Conservation (phyloP, 2,113 vertebrate genomes). For the Rhabdornis inornatus region DNA sequence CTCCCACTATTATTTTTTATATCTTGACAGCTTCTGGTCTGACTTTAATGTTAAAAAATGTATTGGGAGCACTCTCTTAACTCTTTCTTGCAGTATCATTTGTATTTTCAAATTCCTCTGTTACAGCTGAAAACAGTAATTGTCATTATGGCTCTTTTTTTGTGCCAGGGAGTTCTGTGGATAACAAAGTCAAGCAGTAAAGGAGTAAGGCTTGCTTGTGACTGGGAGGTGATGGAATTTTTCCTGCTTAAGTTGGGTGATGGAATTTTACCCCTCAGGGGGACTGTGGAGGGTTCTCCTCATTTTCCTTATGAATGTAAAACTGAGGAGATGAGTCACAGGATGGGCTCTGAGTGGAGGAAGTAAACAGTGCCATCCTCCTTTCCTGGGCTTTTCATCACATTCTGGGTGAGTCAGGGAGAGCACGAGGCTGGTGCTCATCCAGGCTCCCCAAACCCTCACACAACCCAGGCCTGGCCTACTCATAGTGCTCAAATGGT, state of each 20-base stretch:
- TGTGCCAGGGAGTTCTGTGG: not conserved
- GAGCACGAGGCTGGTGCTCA: not conserved
- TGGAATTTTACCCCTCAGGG: not conserved
- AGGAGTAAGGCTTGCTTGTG: not conserved
- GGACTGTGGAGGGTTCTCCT: not conserved
- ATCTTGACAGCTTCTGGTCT: not conserved
- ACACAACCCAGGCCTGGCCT: not conserved
- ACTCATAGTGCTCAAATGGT: not conserved
- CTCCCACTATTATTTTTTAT: not conserved
- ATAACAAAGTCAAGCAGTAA: not conserved
- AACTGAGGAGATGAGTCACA: not conserved
- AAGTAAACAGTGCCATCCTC: conserved; percentile 19
- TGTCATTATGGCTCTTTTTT: not conserved
- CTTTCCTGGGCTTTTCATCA: not conserved
- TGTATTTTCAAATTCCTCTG: not conserved
- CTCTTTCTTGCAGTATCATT: not conserved
- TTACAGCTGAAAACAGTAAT: not conserved
- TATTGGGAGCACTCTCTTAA: not conserved
- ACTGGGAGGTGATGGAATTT: not conserved
- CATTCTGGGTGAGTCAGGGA: not conserved
- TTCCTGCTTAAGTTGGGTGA: not conserved
- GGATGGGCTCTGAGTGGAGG: conserved; percentile 1
- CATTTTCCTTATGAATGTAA: not conserved
- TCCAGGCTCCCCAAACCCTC: not conserved
- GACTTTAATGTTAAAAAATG: not conserved